Base-by-base conservation (phyloP, 2,888 invertebrate species). In the Molanna angustata region DNA sequence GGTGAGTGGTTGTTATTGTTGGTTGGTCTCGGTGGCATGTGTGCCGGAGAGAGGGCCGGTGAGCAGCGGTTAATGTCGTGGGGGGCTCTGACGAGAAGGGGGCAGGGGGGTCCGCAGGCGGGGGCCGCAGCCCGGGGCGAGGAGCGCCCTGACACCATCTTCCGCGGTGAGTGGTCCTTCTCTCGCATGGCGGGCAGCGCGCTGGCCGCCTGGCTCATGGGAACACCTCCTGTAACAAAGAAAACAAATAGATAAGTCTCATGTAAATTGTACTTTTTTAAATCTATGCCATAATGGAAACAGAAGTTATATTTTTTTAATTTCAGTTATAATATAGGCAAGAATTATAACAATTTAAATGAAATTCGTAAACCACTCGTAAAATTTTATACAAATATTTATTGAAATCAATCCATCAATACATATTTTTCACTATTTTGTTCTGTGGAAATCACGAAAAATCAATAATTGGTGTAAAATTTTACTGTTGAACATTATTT, bases 151-250 rank as follows among this genome's bases (percentile, higher is more conserved):
- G 67, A 79, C 69, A 86, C 79, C 86, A 90, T 90, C 80, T 91
- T 91, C 75, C 90, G 83, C 71, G 91, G 92, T 70, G 90, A 89
- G 72, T 90, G 88, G 80, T 92, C 90, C 79, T 93, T 92, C 80
- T 92, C 92, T 80, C 92, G 84, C 86, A 88, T 87, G 71, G 80
- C 87, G 80, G 82, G 77, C 73, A 74, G 80, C 76, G 80, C 80
- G 72, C 82, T 79, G 74, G 83, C 84, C 79, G 84, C 84, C 80
- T 83, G 83, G 80, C 84, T 84, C 85, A 85, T 85, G 78, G 78
- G 81, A 56, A 59, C 56, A 57, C 49, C 54, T 59, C 59, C 59
- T 59, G 49, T 1, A 33, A 45, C 11, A 17, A 45, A 45, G 14
- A 14, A 43, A 39, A 39, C 35, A 35, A 35, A 4, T 13, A 6